Evolutionary conservation across 23 tunicate species (phyloP), one percentile per base, ranked within the genome.

Genomic region (Halocynthia aurantium): DNA sequence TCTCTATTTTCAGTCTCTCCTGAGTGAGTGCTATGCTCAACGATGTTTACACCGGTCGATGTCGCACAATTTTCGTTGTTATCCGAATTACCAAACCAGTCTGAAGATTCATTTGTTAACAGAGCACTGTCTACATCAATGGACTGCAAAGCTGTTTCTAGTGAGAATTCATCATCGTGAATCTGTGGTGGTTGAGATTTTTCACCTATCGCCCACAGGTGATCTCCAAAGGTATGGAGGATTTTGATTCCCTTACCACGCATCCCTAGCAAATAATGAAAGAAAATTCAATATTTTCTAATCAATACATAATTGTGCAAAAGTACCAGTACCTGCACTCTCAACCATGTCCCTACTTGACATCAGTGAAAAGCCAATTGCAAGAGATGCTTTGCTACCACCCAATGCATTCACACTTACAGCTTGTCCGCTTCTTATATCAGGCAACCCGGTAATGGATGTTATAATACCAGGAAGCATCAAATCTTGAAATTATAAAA

Each of bases 201-300:
- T 52, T 86, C 85, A 13, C 98, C 98, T 11, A 78, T 44, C 61
- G 58, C 62, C 98, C 98, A 92, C 55, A 92, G 67, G 58, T 92
- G 85, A 82, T 92, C 98, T 7, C 98, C 98, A 82, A 92, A 92
- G 8, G 84, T 76, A 74, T 92, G 98, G 12, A 86, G 8, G 55
- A 92, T 75, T 20, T 78, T 76, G 52, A 92, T 85, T 65, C 88
- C 98, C 82, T 92, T 92, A 10, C 98, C 98, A 18, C 72, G 77
- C 56, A 71, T 88, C 8, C 78, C 98, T 62, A 22, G 44, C 44
- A 31, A 4, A 31, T 31, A 31, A 31, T 31, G 44, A 0, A 31
- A 31, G 2, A 44, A 15, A 68, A 68, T 15, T 22, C 2, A n/a
- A 58, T 58, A 58, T 58, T 58, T 58, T 58, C 17, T 58, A 58